Conservation (phyloP, 2,113 vertebrate genomes). For the Mirza zaza region DNA sequence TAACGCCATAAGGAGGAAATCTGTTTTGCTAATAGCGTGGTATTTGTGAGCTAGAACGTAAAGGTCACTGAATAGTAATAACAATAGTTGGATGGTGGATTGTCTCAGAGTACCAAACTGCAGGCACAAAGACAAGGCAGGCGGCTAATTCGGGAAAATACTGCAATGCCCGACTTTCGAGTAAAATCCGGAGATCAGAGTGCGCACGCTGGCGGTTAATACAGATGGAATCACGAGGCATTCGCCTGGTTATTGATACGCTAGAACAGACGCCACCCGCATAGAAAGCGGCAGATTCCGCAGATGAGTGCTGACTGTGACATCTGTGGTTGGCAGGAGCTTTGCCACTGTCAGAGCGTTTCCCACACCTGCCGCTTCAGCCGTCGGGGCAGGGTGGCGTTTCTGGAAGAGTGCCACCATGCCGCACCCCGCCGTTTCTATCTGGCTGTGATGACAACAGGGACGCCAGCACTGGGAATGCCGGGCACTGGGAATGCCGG, state of each 20-base stretch:
- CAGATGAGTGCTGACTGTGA: rapidly evolving
- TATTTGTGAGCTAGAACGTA: rapidly evolving
- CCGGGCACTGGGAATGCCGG: too few species aligned
- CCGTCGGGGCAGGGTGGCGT: rapidly evolving
- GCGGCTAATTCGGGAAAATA: not conserved
- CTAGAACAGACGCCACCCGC: rapidly evolving
- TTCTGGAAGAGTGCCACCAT: rapidly evolving
- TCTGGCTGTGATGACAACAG: too few species aligned
- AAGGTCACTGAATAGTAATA: rapidly evolving
- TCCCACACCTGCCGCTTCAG: not conserved
- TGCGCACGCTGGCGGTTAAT: rapidly evolving
- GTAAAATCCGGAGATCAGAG: not conserved
- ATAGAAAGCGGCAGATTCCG: not conserved
- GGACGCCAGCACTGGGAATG: too few species aligned
- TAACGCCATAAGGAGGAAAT: rapidly evolving
- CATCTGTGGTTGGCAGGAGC: rapidly evolving
- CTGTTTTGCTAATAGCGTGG: not conserved
- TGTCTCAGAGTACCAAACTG: not conserved
- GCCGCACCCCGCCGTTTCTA: rapidly evolving
- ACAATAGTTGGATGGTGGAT: not conserved
- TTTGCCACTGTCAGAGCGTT: not conserved
- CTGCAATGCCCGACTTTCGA: rapidly evolving
- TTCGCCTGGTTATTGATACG: rapidly evolving
- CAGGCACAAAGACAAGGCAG: not conserved
- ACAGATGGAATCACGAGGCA: rapidly evolving